A percentile compares a stretch with the other conserved stretches of the same genome.
These are phyloP conservation scores for Chelmon rostratus DNA, from an alignment of 2,797 vertebrate species.

Conservation along the genomic window DNA sequence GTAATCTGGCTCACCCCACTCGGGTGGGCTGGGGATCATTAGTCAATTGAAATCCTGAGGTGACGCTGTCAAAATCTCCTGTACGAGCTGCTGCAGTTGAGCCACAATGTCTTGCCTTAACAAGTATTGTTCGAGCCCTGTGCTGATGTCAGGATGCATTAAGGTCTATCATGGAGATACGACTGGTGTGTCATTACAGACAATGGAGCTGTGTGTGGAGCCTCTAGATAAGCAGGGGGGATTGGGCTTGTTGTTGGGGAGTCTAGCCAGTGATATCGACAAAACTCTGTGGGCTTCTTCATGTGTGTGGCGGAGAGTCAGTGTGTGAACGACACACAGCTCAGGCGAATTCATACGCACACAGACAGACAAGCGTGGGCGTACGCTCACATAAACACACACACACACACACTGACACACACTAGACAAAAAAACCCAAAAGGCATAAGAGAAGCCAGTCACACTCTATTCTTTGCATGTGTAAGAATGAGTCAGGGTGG, in stretches of 20 bases:
- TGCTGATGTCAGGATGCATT: slow-evolving; percentile 64
- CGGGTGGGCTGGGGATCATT: slow-evolving; percentile 40
- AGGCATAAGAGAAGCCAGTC: slow-evolving; percentile 45
- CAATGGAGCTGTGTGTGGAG: slow-evolving; percentile 60
- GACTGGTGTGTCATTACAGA: slow-evolving; percentile 53
- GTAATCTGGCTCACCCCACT: slow-evolving; percentile 16
- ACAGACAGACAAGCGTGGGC: slow-evolving; percentile 56
- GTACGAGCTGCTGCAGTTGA: slow-evolving; percentile 32
- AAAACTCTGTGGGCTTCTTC: slow-evolving; percentile 63
- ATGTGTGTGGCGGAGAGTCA: slow-evolving; percentile 45
- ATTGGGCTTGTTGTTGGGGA: slow-evolving; percentile 39
- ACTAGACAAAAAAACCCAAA: slow-evolving; percentile 35
- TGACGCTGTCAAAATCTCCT: slow-evolving; percentile 40
- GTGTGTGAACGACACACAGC: slow-evolving; percentile 64
- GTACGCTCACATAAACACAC: background rate
- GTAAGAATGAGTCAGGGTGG: slow-evolving; percentile 65
- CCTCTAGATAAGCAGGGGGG: slow-evolving; percentile 50
- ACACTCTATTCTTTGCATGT: slow-evolving; percentile 46
- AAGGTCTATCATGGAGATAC: slow-evolving; percentile 50
- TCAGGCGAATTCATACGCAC: slow-evolving; percentile 47
- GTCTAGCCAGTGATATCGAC: slow-evolving; percentile 53
- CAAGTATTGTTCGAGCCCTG: slow-evolving; percentile 39
- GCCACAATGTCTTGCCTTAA: slow-evolving; percentile 53
- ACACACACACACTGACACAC: slow-evolving; percentile 19
- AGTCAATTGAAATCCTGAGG: slow-evolving; percentile 48